A percentile compares a stretch with the other conserved stretches of the same genome.
Conservation (phyloP, 2,888 invertebrate species). For the Resseliella maxima region DNA sequence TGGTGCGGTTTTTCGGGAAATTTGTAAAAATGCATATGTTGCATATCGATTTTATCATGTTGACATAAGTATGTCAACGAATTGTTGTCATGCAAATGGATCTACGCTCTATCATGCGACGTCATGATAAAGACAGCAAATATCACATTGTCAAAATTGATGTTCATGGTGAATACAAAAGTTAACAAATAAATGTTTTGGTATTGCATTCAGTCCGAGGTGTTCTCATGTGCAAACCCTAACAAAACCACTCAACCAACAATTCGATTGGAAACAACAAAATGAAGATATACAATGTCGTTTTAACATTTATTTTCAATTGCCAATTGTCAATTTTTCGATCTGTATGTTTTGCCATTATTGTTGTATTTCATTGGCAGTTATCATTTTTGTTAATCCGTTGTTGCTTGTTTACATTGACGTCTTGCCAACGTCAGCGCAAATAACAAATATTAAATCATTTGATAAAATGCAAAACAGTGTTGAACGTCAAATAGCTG, state of each 20-base stretch:
- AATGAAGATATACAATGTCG: constrained; percentile 27
- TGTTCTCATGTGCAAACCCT: not conserved
- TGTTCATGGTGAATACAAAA: not conserved
- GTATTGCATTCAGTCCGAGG: not conserved
- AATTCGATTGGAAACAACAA: not conserved
- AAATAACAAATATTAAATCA: not conserved
- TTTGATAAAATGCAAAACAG: not conserved
- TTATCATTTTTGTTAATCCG: constrained; percentile 42
- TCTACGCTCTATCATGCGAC: not conserved
- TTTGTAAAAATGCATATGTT: constrained; percentile 14
- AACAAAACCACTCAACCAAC: not conserved
- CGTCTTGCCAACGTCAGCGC: not conserved
- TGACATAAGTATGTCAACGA: constrained; percentile 13
- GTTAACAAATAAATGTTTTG: not conserved
- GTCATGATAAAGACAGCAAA: not conserved
- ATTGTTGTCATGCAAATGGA: constrained; percentile 40
- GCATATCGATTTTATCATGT: constrained; percentile 8
- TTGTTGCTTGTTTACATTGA: not conserved
- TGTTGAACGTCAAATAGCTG: not conserved
- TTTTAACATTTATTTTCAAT: not conserved
- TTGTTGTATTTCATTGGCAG: not conserved
- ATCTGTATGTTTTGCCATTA: not conserved
- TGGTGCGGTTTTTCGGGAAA: not conserved
- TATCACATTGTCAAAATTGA: not conserved
- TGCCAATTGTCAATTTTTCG: not conserved